Conservation (phyloP, 2,888 invertebrate genomes). For the Brachyptera risi region DNA sequence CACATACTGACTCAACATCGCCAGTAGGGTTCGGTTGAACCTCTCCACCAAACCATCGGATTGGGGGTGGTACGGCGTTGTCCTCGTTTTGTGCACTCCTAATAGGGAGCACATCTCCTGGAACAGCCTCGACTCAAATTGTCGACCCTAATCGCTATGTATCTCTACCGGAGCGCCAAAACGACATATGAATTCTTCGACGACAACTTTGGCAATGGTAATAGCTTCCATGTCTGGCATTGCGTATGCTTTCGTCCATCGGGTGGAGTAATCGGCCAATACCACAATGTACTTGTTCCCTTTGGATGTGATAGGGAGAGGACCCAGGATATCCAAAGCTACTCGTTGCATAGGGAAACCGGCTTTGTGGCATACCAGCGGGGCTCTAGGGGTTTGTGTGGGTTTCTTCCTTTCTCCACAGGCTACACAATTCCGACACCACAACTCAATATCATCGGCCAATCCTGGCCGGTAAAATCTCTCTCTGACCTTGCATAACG, state of each 20-base stretch:
- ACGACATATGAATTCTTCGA: background rate
- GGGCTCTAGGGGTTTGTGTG: background rate
- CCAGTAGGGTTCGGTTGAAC: background rate
- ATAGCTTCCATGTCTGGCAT: background rate
- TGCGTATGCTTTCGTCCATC: background rate
- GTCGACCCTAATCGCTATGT: background rate
- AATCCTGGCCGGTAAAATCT: constrained; percentile 12
- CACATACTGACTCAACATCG: constrained; percentile 1
- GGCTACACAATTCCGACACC: background rate
- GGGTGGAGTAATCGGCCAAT: background rate
- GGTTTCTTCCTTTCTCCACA: constrained; percentile 3
- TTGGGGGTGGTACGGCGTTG: background rate
- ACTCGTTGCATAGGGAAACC: background rate
- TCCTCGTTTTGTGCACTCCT: background rate
- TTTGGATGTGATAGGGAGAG: background rate
- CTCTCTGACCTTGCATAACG: background rate
- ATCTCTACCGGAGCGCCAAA: background rate
- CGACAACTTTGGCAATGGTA: background rate
- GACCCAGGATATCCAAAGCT: constrained; percentile 11
- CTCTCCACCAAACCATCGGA: constrained; percentile 6
- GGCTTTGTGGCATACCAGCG: background rate
- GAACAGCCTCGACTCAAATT: background rate
- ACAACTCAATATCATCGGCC: background rate
- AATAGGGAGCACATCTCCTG: background rate
- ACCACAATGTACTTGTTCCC: constrained; percentile 7